phyloP scores from a whole-genome alignment of 2,113 vertebrate genomes.

The Marmota monax region DNA sequence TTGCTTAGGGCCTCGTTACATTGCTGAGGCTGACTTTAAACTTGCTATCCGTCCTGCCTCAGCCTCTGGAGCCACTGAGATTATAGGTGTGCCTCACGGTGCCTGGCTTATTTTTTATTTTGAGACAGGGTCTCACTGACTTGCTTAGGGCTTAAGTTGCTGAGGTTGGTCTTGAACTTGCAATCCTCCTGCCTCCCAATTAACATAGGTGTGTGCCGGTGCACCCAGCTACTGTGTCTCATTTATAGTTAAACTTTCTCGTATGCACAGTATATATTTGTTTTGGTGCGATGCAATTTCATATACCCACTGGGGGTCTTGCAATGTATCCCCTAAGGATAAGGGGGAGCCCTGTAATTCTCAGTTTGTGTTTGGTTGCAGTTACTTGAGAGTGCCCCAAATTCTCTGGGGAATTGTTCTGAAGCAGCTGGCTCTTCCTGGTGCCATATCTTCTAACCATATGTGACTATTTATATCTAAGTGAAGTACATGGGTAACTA shows the following conservation, averaged over 20 bases:
- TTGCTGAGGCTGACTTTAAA: no score
- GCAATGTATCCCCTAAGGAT: background rate
- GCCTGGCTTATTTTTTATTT: no score
- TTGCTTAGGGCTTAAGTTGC: no score
- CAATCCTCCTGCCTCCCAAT: no score
- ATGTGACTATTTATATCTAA: background rate
- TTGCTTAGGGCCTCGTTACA: no score
- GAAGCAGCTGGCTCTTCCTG: fast-evolving
- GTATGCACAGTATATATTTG: background rate
- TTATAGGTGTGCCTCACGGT: no score
- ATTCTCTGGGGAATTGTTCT: background rate
- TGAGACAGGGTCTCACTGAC: no score
- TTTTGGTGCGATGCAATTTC: background rate
- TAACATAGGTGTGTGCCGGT: no score
- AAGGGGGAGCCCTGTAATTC: no score
- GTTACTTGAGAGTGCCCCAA: background rate
- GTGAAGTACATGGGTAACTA: background rate
- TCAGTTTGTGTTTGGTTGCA: background rate
- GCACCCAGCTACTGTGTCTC: background rate
- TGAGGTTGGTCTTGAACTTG: no score
- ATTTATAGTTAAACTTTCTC: background rate
- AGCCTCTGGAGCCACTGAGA: no score
- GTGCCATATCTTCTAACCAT: background rate
- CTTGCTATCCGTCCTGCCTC: no score
- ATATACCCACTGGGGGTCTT: background rate